phyloP scores from a whole-genome alignment of 2,797 vertebrate genomes.

The Clangula hyemalis region DNA sequence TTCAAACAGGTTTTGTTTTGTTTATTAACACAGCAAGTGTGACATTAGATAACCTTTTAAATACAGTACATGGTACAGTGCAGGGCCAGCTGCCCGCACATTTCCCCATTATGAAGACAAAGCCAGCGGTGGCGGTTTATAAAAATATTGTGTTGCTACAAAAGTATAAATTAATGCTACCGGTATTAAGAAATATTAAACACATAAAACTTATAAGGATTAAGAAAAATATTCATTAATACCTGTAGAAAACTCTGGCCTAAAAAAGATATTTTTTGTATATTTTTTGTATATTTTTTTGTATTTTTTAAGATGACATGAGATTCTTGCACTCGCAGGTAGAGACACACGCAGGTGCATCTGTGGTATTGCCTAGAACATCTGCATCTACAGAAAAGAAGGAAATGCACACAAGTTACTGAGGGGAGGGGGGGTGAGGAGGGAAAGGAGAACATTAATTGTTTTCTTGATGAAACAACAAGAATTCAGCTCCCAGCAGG shows the following conservation, averaged over 20 bases:
- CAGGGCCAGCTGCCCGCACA: conserved; percentile 83
- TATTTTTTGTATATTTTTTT: conserved; percentile 78
- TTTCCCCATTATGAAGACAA: conserved; percentile 81
- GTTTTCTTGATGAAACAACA: conserved; percentile 62
- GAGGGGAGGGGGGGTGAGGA: conserved; percentile 23
- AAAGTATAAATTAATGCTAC: conserved; percentile 99
- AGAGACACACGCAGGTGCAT: conserved; percentile 65
- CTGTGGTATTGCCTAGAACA: conserved; percentile 82
- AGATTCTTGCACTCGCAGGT: conserved; percentile 75
- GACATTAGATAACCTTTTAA: conserved; percentile 93
- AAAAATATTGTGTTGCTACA: conserved; percentile 99
- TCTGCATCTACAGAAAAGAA: conserved; percentile 74
- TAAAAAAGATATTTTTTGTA: conserved; percentile 85
- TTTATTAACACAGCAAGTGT: conserved; percentile 96
- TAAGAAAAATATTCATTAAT: conserved; percentile 94
- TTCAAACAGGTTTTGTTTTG: conserved; percentile 66
- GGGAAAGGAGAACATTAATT: conserved; percentile 52
- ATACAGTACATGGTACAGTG: conserved; percentile 91
- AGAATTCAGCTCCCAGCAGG: conserved; percentile 25
- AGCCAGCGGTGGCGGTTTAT: conserved; percentile 92
- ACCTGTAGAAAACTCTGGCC: conserved; percentile 88
- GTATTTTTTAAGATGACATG: conserved; percentile 81
- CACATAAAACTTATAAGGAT: conserved; percentile 90
- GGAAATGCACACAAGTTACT: conserved; percentile 54
- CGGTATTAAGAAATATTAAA: conserved; percentile 95